phyloP scores from a whole-genome alignment of 1,140 invertebrate genomes.

The Dendroctonus ponderosae region DNA sequence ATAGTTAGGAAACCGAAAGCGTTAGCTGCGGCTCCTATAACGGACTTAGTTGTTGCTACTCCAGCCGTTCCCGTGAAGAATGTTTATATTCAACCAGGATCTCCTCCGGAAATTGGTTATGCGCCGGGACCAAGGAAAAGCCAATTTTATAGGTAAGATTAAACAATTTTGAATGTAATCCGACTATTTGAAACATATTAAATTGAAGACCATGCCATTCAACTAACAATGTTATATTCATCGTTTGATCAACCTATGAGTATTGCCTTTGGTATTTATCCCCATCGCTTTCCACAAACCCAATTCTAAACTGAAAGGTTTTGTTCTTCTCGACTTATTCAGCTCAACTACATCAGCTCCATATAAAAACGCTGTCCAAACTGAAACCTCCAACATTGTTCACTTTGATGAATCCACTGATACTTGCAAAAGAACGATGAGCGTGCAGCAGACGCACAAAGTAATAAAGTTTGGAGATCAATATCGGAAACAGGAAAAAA shows the following conservation, averaged over 20 bases:
- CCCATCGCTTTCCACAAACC: not conserved
- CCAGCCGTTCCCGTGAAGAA: slow-evolving; percentile 49
- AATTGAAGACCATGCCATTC: not conserved
- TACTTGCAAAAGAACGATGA: slow-evolving; percentile 62
- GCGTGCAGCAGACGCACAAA: slow-evolving; percentile 66
- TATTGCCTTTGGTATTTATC: not conserved
- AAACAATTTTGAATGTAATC: slow-evolving; percentile 23
- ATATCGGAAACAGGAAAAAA: slow-evolving; percentile 43
- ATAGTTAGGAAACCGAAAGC: slow-evolving; percentile 54
- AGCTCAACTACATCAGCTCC: slow-evolving; percentile 55
- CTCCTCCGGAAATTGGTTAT: slow-evolving; percentile 60
- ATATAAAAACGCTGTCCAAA: slow-evolving; percentile 60
- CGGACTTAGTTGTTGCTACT: slow-evolving; percentile 47
- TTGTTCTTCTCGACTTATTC: not conserved
- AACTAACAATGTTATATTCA: too few species aligned
- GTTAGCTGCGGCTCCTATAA: slow-evolving; percentile 45
- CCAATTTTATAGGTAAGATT: slow-evolving; percentile 51
- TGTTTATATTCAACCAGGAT: slow-evolving; percentile 56
- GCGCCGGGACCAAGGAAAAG: slow-evolving; percentile 54
- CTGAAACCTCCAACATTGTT: slow-evolving; percentile 66
- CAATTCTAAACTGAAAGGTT: not conserved
- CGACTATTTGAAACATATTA: not conserved
- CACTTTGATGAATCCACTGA: slow-evolving; percentile 69
- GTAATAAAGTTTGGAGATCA: slow-evolving; percentile 65
- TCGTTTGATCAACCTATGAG: not conserved